Base-by-base conservation (phyloP, 2,888 invertebrate species). In the Seira ritae region DNA sequence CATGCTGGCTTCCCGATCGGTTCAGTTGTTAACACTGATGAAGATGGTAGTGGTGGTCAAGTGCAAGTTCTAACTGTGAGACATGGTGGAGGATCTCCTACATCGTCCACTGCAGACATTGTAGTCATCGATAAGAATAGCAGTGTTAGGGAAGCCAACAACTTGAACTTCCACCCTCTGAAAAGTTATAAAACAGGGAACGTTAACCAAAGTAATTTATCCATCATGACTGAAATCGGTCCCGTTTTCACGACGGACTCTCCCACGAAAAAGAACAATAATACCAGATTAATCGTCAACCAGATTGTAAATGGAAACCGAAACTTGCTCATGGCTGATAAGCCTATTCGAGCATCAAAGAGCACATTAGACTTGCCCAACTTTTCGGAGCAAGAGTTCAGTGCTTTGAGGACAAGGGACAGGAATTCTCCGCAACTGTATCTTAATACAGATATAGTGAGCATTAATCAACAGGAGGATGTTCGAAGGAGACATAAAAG, bases 131-230 rank as follows among this genome's bases (percentile, higher is more conserved):
- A 2, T 4, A 8, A 31, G 8, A 31, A 31, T 4, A 31, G 8
- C 31, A 31, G 31, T 31, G 2, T 8, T 31, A 31, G 31, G 31
- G 31, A 31, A 31, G 8, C 31, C 8, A 72, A 67, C 15, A 0
- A 17, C 10, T 72, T 82, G 60, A 77, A 72, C 46, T 82, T 82
- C 50, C 82, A 82, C 31, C 82, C 82, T 17, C 24, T 82, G 20
- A 82, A 82, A 67, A 82, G 82, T 55, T 82, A 82, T 17, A 82
- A 77, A 73, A 82, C 82, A 0, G 82, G 82, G 2, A 77, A 77
- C 23, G 72, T 82, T 10, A 77, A 71, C 22, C 77, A 72, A 20
- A 82, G 77, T 68, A 77, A 20, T 37, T 62, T 82, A 23, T 82
- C 82, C 1, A 82, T 82, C n/a, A 76, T 76, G 76, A 81, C 81